Conservation (phyloP, 2,113 vertebrate genomes). For the Gymnobelideus leadbeateri region DNA sequence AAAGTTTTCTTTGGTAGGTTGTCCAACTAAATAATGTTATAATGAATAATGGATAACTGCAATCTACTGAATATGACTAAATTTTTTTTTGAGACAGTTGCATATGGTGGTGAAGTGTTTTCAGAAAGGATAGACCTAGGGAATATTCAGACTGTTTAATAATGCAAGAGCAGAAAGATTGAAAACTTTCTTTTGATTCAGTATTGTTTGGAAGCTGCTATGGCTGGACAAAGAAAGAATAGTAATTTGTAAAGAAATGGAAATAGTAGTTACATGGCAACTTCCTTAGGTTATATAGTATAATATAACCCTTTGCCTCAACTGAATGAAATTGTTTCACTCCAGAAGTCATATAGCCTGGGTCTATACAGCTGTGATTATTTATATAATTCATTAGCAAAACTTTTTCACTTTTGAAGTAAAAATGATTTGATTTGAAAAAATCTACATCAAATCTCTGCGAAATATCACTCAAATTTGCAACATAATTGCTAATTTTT, state of each 20-base stretch:
- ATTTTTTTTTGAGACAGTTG: slow-evolving; percentile 78
- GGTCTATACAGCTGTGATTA: neutral
- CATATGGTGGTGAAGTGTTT: slow-evolving; percentile 75
- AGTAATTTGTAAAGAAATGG: slow-evolving; percentile 64
- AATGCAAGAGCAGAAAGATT: slow-evolving; percentile 69
- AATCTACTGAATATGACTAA: slow-evolving; percentile 63
- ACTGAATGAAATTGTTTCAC: slow-evolving; percentile 46
- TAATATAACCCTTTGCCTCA: slow-evolving; percentile 48
- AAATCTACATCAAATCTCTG: neutral
- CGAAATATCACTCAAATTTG: neutral
- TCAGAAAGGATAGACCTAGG: slow-evolving; percentile 71
- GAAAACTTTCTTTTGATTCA: slow-evolving; percentile 58
- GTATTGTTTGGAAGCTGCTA: slow-evolving; percentile 61
- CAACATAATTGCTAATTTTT: neutral
- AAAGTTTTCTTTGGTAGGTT: slow-evolving; percentile 73
- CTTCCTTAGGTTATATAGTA: slow-evolving; percentile 37
- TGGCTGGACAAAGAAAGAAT: slow-evolving; percentile 61
- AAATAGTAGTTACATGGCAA: slow-evolving; percentile 15
- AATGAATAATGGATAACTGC: slow-evolving; percentile 76
- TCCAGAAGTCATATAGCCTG: neutral
- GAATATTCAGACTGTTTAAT: slow-evolving; percentile 66
- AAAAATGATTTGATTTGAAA: neutral
- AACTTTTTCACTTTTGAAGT: neutral
- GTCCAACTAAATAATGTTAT: slow-evolving; percentile 73
- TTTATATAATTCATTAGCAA: neutral